phyloP scores from a whole-genome alignment of 2,888 invertebrate species.

The Eueremaeus valkanovi region DNA sequence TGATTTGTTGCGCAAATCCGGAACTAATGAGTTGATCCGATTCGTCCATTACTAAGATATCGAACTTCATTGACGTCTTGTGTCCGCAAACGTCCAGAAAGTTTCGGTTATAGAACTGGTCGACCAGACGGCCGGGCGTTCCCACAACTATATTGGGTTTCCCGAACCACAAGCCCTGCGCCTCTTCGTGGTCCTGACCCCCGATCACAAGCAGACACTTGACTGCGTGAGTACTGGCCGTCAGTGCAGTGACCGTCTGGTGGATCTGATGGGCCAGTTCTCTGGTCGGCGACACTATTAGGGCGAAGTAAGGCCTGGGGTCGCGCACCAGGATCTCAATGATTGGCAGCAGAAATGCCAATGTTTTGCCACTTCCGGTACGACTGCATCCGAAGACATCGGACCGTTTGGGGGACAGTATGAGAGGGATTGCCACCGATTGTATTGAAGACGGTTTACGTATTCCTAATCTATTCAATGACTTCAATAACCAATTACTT shows the following conservation, averaged over 20 bases:
- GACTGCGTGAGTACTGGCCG: slow-evolving; percentile 59
- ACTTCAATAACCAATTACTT: slow-evolving; percentile 42
- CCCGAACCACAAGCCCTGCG: slow-evolving; percentile 65
- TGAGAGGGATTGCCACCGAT: slow-evolving; percentile 34
- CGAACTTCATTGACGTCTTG: slow-evolving; percentile 63
- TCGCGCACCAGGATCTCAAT: slow-evolving; percentile 85
- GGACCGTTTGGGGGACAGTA: slow-evolving; percentile 57
- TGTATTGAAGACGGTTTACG: slow-evolving; percentile 40
- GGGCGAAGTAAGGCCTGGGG: slow-evolving; percentile 91
- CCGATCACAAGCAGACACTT: slow-evolving; percentile 84
- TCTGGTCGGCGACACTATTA: slow-evolving; percentile 90
- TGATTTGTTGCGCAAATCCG: slow-evolving; percentile 51
- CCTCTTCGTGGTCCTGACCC: slow-evolving; percentile 67
- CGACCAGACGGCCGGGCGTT: slow-evolving; percentile 90
- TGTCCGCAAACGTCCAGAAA: slow-evolving; percentile 49
- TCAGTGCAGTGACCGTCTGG: slow-evolving; percentile 39
- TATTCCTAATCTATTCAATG: slow-evolving; percentile 38
- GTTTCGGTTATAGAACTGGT: slow-evolving; percentile 78
- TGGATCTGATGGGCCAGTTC: slow-evolving; percentile 76
- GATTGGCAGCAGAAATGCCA: slow-evolving; percentile 93
- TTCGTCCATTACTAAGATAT: slow-evolving; percentile 81
- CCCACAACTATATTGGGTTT: slow-evolving; percentile 92
- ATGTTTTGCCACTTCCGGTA: slow-evolving; percentile 96
- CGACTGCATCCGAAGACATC: slow-evolving; percentile 95
- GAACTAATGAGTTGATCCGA: slow-evolving; percentile 75